Evolutionary conservation across 1,140 invertebrate genomes (phyloP), one percentile per base, ranked within the genome.

Genomic region (Hylyphantes graminicola): DNA sequence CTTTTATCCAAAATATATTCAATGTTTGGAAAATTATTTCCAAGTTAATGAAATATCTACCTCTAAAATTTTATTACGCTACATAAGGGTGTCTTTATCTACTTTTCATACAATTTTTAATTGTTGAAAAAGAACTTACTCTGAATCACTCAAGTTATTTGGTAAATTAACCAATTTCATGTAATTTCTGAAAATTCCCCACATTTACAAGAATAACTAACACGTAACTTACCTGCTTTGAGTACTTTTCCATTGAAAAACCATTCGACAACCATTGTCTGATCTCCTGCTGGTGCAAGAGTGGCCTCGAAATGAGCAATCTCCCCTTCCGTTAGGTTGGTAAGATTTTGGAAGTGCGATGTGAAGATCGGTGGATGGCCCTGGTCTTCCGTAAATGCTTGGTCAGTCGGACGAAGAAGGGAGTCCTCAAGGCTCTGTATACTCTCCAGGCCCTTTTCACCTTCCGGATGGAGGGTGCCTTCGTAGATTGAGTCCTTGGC

Each of bases 201-300:
- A 35, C 35, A 2, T 35, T 1, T 35, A 35, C 35, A 35, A 35
- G 35, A 35, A 35, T 35, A 35, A 35, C 35, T 35, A 35, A 35
- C 1, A 61, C 3, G 17, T 61, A 2, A 21, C 12, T 65, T 88
- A 85, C 78, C 57, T 84, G 78, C 89, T 90, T 96, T 94, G 68
- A 98, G 92, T 0, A 93, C 88, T 89, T 98, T 94, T 55, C 94
- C 95, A 89, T 99, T 97, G 88, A 95, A 98, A 91, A 97, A 97
- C 97, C 97, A 99, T 91, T 99, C 96, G 50, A 99, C 96, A 50
- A 94, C 93, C 97, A 99, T 98, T 50, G 94, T 96, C 88, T 98
- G 96, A 89, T 99, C 97, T 35, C 96, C 96, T 73, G 96, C 94
- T 12, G 97, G 97, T 64, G 96, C 94, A 0, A 99, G 91, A 59